Conservation (phyloP, 2,888 invertebrate species). For the Drosophila infuscata region DNA sequence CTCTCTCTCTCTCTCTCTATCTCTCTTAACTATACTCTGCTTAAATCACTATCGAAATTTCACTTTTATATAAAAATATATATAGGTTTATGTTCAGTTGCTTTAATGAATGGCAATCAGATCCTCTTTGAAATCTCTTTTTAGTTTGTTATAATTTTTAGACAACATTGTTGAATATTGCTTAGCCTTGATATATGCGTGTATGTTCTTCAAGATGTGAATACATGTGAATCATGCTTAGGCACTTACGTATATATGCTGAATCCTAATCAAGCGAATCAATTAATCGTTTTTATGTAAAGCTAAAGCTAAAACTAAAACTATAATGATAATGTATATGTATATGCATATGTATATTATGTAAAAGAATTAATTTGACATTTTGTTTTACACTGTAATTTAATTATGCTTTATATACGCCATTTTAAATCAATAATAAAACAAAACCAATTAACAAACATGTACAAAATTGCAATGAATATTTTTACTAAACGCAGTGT, state of each 20-base stretch:
- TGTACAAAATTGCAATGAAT: neutral
- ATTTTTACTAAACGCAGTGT: neutral
- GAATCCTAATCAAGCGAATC: conserved; percentile 34
- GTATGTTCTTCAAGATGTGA: conserved; percentile 27
- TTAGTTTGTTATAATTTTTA: conserved; percentile 59
- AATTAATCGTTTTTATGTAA: conserved; percentile 26
- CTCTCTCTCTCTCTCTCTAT: neutral
- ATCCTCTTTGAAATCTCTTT: conserved; percentile 22
- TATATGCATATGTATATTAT: conserved; percentile 25
- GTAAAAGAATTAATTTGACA: conserved; percentile 16
- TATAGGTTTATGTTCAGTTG: neutral
- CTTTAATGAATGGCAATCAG: conserved; percentile 1
- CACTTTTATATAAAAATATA: neutral
- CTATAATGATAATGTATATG: neutral
- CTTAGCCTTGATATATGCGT: conserved; percentile 56
- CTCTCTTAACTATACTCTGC: neutral
- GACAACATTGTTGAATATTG: conserved; percentile 72
- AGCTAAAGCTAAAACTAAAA: conserved; percentile 29
- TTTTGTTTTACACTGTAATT: conserved; percentile 5
- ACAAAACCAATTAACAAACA: conserved; percentile 27
- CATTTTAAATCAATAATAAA: conserved; percentile 43
- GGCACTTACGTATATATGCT: conserved; percentile 21
- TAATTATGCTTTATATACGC: conserved; percentile 38
- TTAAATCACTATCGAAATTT: neutral
- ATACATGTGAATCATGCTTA: neutral